Conservation (phyloP, 2,113 vertebrate species). For the Pteronura brasiliensis region DNA sequence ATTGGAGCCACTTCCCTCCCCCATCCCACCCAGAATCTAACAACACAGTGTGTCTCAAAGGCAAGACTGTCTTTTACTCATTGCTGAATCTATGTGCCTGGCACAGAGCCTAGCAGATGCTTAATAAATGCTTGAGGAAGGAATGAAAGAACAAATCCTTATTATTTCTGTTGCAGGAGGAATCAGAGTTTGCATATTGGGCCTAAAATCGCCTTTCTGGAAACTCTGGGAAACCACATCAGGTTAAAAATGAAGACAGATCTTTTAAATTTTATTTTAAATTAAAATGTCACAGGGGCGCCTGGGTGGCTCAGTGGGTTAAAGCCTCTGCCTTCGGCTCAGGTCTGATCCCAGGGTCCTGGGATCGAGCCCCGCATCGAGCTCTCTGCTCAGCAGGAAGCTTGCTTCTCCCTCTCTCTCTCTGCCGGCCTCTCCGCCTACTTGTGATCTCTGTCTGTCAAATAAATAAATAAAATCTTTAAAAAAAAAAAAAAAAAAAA, state of each 20-base stretch:
- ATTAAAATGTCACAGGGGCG: conserved; percentile 62
- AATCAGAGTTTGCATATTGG: background rate
- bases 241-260: background rate
- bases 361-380: no score
- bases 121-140: conserved; percentile 24
- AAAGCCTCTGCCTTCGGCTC: no score
- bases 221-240: conserved; percentile 38
- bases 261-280: conserved; percentile 51
- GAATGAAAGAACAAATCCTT: background rate
- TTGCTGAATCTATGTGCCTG: background rate
- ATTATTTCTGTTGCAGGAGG: conserved; percentile 13
- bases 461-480: no score
- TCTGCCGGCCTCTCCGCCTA: no score
- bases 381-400: no score
- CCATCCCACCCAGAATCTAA: background rate
- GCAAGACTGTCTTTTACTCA: background rate
- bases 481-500: conserved; percentile 67
- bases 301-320: no score
- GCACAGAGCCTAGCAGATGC: conserved; percentile 18
- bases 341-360: no score
- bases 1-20: background rate
- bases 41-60: background rate
- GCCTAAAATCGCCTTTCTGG: conserved; percentile 46
- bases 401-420: no score
- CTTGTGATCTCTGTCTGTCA: no score